Base-by-base conservation (phyloP, 2,113 vertebrate species). In the Odocoileus virginianus region DNA sequence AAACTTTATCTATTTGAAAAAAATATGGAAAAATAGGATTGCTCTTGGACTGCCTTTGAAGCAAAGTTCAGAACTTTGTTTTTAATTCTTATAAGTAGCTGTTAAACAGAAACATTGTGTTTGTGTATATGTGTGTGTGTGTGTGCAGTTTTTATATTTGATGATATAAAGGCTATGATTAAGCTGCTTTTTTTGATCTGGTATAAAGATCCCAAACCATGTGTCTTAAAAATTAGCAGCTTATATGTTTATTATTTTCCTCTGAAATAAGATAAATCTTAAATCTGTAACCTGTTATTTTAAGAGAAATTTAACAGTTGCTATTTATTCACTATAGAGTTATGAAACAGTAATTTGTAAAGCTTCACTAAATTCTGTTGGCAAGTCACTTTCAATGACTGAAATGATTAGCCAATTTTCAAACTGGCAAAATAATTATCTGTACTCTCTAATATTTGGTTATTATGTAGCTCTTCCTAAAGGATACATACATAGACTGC, bases 141-240 rank as follows among this genome's bases (percentile, higher is more conserved):
- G 1, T 81, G 1, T 40, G 5, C 52, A 11, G 82, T 98, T 97
- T 96, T 97, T 91, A 52, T 89, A 94, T 97, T 98, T 96, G 36
- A 7, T 33, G 94, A 57, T 98, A 95, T 87, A 97, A 97, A 47
- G 95, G 61, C 36, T 61, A 96, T 64, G 58, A 12, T 83, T 83
- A 54, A 94, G n/a, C 55, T 81, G 30, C 91, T 98, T 97, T 98
- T 88, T 98, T 98, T 98, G 88, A 61, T 88, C 61, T 47, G 21
- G 1, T 91, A 91, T 40, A 30, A 50, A 25, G 52, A 71, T 19
- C 21, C n/a, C 83, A 98, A 96, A 52, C 84, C 71, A 52, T 7
- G 36, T 33, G 79, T 96, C 98, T 98, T 45, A 92, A 91, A 92
- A 89, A 79, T 91, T 47, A 28, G 93, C 25, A 96, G 47, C 25